Evolutionary conservation across 2,888 invertebrate species (phyloP).

Genomic region (Lycocerus yunnanus): DNA sequence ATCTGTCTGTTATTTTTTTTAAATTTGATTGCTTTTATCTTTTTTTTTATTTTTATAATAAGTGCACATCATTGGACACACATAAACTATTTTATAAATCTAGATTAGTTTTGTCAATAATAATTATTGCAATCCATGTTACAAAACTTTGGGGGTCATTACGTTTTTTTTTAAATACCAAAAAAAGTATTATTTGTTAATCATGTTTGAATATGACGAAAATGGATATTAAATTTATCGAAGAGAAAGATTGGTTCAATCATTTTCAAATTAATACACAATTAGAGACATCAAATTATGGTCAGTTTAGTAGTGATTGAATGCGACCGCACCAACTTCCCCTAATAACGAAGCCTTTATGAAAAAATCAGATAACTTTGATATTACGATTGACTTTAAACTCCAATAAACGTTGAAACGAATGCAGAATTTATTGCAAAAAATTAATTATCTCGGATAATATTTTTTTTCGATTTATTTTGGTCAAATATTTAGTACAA

Average conservation of each 20-base stretch:
- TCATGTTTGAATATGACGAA: not conserved
- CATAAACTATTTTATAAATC: not conserved
- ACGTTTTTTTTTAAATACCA: not conserved
- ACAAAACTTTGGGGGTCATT: not conserved
- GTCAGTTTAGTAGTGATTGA: constrained; percentile 36
- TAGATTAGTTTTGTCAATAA: too few species aligned
- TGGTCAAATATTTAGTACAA: constrained; percentile 13
- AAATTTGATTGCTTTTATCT: not conserved
- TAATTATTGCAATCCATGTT: not conserved
- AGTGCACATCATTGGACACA: not conserved
- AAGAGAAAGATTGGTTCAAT: not conserved
- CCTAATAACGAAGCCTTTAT: not conserved
- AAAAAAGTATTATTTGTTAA: not conserved
- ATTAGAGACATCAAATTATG: constrained; percentile 37
- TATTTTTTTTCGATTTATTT: not conserved
- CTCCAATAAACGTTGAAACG: not conserved
- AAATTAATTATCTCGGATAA: not conserved
- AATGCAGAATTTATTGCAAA: not conserved
- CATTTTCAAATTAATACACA: constrained; percentile 19
- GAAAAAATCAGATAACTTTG: not conserved
- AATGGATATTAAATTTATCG: not conserved
- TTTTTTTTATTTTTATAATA: not conserved
- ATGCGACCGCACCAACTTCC: constrained; percentile 23
- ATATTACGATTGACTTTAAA: not conserved
- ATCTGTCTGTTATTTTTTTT: not conserved